Evolutionary conservation across 2,113 vertebrate genomes (phyloP).

Genomic region (Microcebus jonahi): DNA sequence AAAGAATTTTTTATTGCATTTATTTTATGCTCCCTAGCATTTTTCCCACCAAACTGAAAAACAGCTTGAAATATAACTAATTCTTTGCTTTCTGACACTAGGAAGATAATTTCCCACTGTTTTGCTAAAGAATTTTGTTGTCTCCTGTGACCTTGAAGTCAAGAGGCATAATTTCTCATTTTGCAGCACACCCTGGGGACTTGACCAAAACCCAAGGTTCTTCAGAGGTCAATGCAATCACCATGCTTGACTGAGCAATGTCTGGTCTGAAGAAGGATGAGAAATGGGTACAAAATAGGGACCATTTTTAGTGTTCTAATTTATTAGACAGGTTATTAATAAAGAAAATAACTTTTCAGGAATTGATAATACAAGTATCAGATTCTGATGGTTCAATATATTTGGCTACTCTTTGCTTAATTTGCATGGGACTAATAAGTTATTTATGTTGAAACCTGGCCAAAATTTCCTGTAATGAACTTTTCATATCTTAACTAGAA

Average conservation of each 20-base stretch:
- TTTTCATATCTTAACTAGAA: neutral
- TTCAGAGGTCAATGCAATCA: neutral
- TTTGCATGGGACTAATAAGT: neutral
- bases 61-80: neutral
- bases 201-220: neutral
- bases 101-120: slow-evolving; percentile 27
- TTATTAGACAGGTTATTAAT: neutral
- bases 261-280: neutral
- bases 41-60: neutral
- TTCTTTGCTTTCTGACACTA: neutral
- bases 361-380: neutral
- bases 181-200: neutral
- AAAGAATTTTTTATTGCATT: neutral
- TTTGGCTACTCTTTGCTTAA: neutral
- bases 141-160: slow-evolving; percentile 17
- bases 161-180: slow-evolving; percentile 45
- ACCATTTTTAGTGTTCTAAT: neutral
- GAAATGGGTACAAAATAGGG: neutral
- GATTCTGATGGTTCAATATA: neutral
- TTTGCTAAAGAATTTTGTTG: neutral
- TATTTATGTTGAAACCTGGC: neutral
- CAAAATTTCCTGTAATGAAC: neutral
- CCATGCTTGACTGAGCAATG: neutral
- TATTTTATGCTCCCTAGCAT: neutral
- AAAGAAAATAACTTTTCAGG: neutral